Base-by-base conservation (phyloP, 2,113 vertebrate genomes). In the Antechinus flavipes region DNA sequence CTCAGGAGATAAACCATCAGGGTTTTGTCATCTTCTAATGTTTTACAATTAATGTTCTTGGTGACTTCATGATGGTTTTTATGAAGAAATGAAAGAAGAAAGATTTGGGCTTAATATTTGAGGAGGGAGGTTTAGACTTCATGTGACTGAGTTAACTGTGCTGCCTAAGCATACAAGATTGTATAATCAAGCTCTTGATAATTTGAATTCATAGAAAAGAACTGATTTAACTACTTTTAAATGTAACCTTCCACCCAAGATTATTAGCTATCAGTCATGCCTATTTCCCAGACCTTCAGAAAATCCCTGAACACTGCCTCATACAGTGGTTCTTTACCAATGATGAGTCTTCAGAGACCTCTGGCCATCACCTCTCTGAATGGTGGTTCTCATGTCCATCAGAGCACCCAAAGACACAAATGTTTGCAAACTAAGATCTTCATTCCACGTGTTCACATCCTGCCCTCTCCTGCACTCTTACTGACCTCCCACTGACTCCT, bases 191-290 rank as follows among this genome's bases (percentile, higher is more conserved):
- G 12, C 3, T 68, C 61, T 68, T 35, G 11, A 35, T 47, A 89
- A n/a, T 25, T 93, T 52, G 68, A 90, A 84, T 30, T 92, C 52
- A 61, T 19, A 3, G 3, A 27, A 92, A 58, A 89, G 49, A 30
- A 58, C 91, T 93, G 56, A 3, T 90, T 93, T 84, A 55, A 19
- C 12, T 93, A 27, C 90, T 92, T 47, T 92, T 47, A 91, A 90
- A 47, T 92, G 26, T 89, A 54, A 49, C 49, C 49, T 7, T 49
- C 7, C 49, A 49, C 7, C 49, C 49, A 49, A 49, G 49, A 49
- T 49, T 49, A 49, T 5, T 49, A 49, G 49, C 7, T 5, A 7
- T 49, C 5, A 49, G 49, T 49, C 49, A 49, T 49, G 49, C 49
- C 49, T 49, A 49, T 5, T 49, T 49, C 49, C 49, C 49, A 49